Evolutionary conservation across 2,113 vertebrate genomes (phyloP).

Genomic region (Okapia johnstoni): DNA sequence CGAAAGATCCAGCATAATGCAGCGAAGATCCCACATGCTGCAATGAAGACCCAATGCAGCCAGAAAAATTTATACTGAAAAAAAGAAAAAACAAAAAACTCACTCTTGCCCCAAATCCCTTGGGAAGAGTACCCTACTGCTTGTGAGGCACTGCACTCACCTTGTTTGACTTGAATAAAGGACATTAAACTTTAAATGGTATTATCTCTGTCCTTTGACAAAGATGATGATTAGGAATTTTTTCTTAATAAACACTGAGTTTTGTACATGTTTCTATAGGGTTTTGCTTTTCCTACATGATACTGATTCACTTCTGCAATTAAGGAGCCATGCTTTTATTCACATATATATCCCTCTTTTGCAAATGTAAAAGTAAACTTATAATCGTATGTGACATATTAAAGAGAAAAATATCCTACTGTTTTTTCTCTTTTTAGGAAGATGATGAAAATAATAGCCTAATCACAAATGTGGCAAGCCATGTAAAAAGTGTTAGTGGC

Average conservation of each 20-base stretch:
- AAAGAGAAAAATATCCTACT: slow-evolving; percentile 51
- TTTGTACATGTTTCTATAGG: not conserved
- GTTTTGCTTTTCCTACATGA: not conserved
- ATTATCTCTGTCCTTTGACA: not conserved
- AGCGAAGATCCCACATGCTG: not conserved
- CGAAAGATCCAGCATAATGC: not conserved
- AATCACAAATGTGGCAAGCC: slow-evolving; percentile 62
- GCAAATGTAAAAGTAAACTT: slow-evolving; percentile 1
- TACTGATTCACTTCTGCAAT: not conserved
- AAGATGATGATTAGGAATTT: not conserved
- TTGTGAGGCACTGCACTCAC: not conserved
- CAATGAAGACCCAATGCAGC: not conserved
- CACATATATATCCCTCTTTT: not conserved
- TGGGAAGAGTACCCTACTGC: not conserved
- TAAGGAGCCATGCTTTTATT: not conserved
- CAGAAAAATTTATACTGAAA: not conserved
- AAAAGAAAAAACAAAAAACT: not conserved
- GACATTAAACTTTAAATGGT: not conserved
- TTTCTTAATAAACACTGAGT: not conserved
- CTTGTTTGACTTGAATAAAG: not conserved
- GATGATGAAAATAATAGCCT: slow-evolving; percentile 69
- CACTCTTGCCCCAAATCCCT: not conserved
- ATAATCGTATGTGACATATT: slow-evolving; percentile 29
- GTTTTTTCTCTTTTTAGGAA: slow-evolving; percentile 53
- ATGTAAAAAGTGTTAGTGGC: not conserved